Conservation (phyloP, 1,140 invertebrate genomes). For the Cyclargus thomasi region DNA sequence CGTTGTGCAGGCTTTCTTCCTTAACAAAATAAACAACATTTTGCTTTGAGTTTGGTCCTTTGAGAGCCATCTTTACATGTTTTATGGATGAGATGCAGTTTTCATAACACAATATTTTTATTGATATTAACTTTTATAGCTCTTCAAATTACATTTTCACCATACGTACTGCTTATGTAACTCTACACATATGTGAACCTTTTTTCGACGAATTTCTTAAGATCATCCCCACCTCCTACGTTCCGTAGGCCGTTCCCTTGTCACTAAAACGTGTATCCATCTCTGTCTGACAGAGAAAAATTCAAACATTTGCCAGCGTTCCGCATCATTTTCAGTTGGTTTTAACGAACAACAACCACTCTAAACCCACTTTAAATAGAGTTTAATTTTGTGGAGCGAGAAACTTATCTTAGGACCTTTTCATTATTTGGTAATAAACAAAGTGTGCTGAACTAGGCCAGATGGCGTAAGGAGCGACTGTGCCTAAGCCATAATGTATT, state of each 20-base stretch:
- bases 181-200: background rate
- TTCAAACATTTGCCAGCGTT: conserved; percentile 48
- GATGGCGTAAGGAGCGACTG: conserved; percentile 24
- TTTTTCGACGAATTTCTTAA: conserved; percentile 60
- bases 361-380: conserved; percentile 9
- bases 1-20: conserved; percentile 67
- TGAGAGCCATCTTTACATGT: conserved; percentile 60
- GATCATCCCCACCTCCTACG: conserved; percentile 62
- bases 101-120: conserved; percentile 28
- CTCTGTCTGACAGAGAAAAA: conserved; percentile 63
- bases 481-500: conserved; percentile 15
- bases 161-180: conserved; percentile 22
- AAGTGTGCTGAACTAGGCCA: conserved; percentile 22
- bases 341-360: background rate
- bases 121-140: conserved; percentile 27
- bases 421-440: conserved; percentile 21
- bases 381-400: conserved; percentile 27
- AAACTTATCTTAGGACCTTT: conserved; percentile 21
- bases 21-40: conserved; percentile 72
- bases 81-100: conserved; percentile 67
- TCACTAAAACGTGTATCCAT: conserved; percentile 62
- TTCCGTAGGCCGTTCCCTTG: conserved; percentile 66
- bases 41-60: conserved; percentile 65
- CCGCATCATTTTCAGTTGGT: conserved; percentile 42
- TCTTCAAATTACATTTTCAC: conserved; percentile 23